Evolutionary conservation across 2,113 vertebrate genomes (phyloP).

Genomic region (Chunga burmeisteri): DNA sequence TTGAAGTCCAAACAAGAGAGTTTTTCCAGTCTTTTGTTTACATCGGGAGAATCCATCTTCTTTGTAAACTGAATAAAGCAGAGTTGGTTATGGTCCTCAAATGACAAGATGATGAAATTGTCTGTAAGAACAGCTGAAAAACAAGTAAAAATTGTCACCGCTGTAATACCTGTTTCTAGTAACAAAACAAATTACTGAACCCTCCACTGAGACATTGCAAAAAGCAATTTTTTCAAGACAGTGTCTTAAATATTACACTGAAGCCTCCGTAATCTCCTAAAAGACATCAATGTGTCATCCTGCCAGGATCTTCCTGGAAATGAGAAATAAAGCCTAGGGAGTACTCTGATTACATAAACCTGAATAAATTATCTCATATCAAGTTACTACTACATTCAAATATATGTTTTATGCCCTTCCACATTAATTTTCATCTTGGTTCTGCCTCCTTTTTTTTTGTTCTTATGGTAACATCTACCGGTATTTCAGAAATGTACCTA

Average conservation of each 20-base stretch:
- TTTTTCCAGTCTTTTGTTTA: slow-evolving; percentile 83
- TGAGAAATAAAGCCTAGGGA: slow-evolving; percentile 52
- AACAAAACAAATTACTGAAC: slow-evolving; percentile 36
- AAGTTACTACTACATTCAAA: neutral
- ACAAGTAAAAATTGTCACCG: slow-evolving; percentile 38
- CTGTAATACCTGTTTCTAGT: neutral
- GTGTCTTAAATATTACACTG: slow-evolving; percentile 40
- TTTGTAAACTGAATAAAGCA: slow-evolving; percentile 88
- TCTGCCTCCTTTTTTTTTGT: neutral
- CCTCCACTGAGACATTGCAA: neutral
- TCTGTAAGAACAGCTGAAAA: slow-evolving; percentile 87
- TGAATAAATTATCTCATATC: slow-evolving; percentile 45
- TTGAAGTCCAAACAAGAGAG: slow-evolving; percentile 89
- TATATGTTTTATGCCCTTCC: neutral
- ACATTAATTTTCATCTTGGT: neutral
- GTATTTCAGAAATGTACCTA: neutral
- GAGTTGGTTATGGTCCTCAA: slow-evolving; percentile 88
- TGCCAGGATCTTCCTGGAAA: slow-evolving; percentile 31
- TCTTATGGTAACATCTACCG: neutral
- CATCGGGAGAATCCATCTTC: slow-evolving; percentile 79
- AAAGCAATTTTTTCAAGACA: slow-evolving; percentile 53
- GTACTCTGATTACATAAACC: slow-evolving; percentile 23
- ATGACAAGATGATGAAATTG: slow-evolving; percentile 88
- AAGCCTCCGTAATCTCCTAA: slow-evolving; percentile 46
- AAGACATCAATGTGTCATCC: slow-evolving; percentile 42